Evolutionary conservation across 1,140 invertebrate genomes (phyloP), one percentile per base, ranked within the genome.

Genomic region (Mizuhopecten yessoensis): DNA sequence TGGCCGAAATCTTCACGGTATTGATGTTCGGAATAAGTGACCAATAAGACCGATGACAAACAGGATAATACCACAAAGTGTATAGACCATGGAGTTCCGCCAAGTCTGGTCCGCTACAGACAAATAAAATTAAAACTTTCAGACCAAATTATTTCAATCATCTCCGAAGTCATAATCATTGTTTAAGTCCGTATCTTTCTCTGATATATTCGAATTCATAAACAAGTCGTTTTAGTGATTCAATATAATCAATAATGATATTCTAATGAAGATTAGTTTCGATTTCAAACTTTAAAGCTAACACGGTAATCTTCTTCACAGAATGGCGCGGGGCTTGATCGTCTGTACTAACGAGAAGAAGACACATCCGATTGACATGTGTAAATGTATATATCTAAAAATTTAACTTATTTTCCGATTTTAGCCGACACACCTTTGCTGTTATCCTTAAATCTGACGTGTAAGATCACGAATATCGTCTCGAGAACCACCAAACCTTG

Each of bases 1-100:
- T 75, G 57, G n/a, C 57, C 57, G 57, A 17, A 29, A 75, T 75
- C 57, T 75, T 29, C 29, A 5, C 23, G 9, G 57, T 75, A 75
- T 75, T 75, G 57, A 75, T 75, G 57, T 75, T 29, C 17, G n/a
- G 23, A 75, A 75, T 75, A 75, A 75, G 23, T 75, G 57, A 75
- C 57, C 57, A 75, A 23, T 75, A 75, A 75, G 7, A 75, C 23
- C 57, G 57, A 75, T 75, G 57, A 75, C 57, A 75, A 75, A 75
- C n/a, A 75, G 23, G 57, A 75, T 75, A 75, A 75, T 29, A 75
- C n/a, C 0, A 75, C 57, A 3, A 75, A 57, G 9, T 75, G 23
- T 75, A 75, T 29, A 75, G 57, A 29, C 36, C 57, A 29, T 75
- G 2, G 23, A 5, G 57, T 9, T n/a, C 42, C 5, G n/a, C 57